These are phyloP conservation scores for Drosophila ironensis DNA, from an alignment of 1,140 invertebrate genomes.

Conservation along the genomic window DNA sequence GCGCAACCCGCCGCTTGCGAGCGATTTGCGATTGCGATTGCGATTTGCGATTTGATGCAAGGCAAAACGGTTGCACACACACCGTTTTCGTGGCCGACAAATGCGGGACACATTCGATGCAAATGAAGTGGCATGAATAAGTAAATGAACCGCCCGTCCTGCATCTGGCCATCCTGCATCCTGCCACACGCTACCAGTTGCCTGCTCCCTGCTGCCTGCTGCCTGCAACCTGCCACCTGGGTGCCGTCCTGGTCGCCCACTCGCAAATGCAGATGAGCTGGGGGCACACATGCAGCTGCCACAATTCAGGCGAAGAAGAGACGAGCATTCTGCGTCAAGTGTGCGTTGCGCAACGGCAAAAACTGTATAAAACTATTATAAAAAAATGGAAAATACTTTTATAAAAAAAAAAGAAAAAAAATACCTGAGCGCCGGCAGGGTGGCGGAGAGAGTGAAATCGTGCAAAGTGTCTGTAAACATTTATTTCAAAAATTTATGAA, in stretches of 20 bases:
- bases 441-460: conserved; percentile 52
- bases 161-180: background rate
- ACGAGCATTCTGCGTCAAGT: conserved; percentile 51
- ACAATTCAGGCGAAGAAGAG: conserved; percentile 9
- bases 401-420: conserved; percentile 6
- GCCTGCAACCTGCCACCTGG: too few species aligned
- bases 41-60: conserved; percentile 19
- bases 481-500: conserved; percentile 62
- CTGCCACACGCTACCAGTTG: too few species aligned
- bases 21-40: too few species aligned
- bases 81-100: too few species aligned
- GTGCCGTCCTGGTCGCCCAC: background rate
- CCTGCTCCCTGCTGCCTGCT: too few species aligned
- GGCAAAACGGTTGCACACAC: conserved; percentile 8
- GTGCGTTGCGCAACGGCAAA: conserved; percentile 15
- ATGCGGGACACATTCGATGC: conserved; percentile 16
- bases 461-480: conserved; percentile 68
- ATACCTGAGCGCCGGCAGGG: background rate
- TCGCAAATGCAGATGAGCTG: background rate
- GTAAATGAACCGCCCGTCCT: conserved; percentile 27
- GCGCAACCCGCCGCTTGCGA: conserved; percentile 5
- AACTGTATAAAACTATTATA: background rate
- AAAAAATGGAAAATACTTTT: background rate
- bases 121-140: conserved; percentile 57
- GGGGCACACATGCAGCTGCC: background rate